Base-by-base conservation (phyloP, 2,113 vertebrate species). In the Calcarius ornatus region DNA sequence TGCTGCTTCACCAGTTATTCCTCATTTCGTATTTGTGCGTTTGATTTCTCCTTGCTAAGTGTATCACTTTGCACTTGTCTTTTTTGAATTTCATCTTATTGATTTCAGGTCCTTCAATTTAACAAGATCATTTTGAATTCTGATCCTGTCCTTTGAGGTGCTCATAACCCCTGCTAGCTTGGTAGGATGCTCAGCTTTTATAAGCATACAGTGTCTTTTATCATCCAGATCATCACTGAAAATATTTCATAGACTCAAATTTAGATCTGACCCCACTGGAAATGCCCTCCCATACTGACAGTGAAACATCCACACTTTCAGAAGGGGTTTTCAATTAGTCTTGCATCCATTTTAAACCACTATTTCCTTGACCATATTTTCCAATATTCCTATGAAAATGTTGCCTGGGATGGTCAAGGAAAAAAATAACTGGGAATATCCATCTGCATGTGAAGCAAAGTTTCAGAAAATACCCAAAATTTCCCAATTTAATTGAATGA, bases 81-180 rank as follows among this genome's bases (percentile, higher is more conserved):
- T 89, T 95, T 89, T 94, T 94, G 93, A 92, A 95, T 96, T 94
- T 91, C 73, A 68, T 92, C 77, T 79, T 94, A 95, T 95, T 89
- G 92, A 97, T 96, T 96, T 92, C 37, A 65, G 65, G 47, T 81
- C 57, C 54, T 95, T 91, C 89, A 89, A 87, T 94, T 95, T 94
- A 91, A 87, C 81, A 86, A 84, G 89, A 95, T 71, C 12, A 33
- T 94, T 95, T 89, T 76, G 69, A 91, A 92, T 95, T 91, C 91
- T 91, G 51, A 76, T 43, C 53, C 69, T 86, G 28, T 81, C 40
- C 16, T 87, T 79, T 1, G 18, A 79, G 31, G 21, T 64, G 24
- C 53, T 42, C 61, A 48, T 22, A 64, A 43, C 10, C 12, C 13
- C n/a, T 91, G 38, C 14, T 90, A 89, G 8, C 50, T 60, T 68